These are phyloP conservation scores for Bungarus multicinctus DNA, from an alignment of 2,113 vertebrate species.

Conservation along the genomic window DNA sequence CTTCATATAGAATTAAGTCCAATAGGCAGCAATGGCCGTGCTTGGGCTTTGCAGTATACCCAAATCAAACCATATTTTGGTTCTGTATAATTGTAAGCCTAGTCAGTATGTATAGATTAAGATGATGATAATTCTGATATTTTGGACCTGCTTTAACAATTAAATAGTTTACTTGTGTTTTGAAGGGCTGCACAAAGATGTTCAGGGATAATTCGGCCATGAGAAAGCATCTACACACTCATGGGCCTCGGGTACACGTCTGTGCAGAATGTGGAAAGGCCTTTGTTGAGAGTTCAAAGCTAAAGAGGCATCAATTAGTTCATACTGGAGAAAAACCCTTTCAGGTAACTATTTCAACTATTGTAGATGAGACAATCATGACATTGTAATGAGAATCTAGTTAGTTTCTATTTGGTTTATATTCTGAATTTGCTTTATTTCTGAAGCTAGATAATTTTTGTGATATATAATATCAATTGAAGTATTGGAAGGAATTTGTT, in stretches of 20 bases:
- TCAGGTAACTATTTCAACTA: constrained; percentile 75
- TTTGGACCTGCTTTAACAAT: constrained; percentile 24
- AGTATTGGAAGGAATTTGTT: not conserved
- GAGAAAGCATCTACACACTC: constrained; percentile 98
- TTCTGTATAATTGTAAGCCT: not conserved
- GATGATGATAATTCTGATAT: not conserved
- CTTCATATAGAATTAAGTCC: not conserved
- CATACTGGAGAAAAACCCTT: constrained; percentile 99
- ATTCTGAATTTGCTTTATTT: not conserved
- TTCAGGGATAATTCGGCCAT: constrained; percentile 99
- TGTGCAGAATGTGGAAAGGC: constrained; percentile 98
- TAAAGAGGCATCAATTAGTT: constrained; percentile 97
- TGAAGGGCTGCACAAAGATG: constrained; percentile 98
- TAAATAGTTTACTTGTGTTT: constrained; percentile 54
- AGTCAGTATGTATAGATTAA: not conserved
- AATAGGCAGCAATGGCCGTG: not conserved
- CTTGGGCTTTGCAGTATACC: not conserved
- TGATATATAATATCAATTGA: not conserved
- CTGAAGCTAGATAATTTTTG: not conserved
- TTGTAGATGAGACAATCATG: not conserved
- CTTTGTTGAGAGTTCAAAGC: constrained; percentile 97
- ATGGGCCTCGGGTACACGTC: constrained; percentile 94
- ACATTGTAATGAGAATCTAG: not conserved
- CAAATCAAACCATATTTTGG: not conserved
- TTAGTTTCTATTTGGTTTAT: not conserved